Conservation (phyloP, 53 echinoderm and acorn worm genomes). For the Stichopus horrens region DNA sequence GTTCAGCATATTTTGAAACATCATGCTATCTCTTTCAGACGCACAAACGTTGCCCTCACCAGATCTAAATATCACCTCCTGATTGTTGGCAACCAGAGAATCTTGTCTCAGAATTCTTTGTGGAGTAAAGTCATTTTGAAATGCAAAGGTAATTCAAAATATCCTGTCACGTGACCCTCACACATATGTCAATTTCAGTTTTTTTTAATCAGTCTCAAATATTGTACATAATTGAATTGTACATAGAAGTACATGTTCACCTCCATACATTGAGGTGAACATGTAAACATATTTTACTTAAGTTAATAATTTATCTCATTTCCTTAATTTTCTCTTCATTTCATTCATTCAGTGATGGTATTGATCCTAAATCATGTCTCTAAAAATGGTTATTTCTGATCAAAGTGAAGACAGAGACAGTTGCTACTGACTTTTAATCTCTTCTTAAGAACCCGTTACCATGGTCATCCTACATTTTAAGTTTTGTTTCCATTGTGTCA, state of each 20-base stretch:
- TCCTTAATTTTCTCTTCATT: neutral
- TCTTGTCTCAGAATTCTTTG: conserved; percentile 70
- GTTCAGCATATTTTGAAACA: neutral
- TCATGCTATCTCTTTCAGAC: conserved; percentile 46
- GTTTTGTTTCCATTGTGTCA: too few species aligned
- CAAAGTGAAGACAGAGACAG: too few species aligned
- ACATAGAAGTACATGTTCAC: neutral
- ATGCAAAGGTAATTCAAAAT: conserved; percentile 65
- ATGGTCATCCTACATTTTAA: too few species aligned
- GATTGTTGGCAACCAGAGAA: conserved; percentile 86
- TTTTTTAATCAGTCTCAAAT: neutral
- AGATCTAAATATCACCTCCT: conserved; percentile 88
- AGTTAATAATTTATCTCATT: neutral
- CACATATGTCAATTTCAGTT: neutral
- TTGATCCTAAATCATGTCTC: too few species aligned
- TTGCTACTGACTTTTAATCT: too few species aligned
- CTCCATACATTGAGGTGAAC: neutral
- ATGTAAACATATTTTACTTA: neutral
- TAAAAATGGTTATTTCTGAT: too few species aligned
- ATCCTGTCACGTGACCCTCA: neutral
- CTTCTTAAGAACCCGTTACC: too few species aligned
- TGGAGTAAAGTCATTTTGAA: conserved; percentile 81
- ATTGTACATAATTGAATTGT: neutral
- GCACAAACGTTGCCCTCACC: conserved; percentile 94
- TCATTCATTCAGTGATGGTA: too few species aligned